phyloP scores from a whole-genome alignment of 2,888 invertebrate species.

The Vesta saturnalis region DNA sequence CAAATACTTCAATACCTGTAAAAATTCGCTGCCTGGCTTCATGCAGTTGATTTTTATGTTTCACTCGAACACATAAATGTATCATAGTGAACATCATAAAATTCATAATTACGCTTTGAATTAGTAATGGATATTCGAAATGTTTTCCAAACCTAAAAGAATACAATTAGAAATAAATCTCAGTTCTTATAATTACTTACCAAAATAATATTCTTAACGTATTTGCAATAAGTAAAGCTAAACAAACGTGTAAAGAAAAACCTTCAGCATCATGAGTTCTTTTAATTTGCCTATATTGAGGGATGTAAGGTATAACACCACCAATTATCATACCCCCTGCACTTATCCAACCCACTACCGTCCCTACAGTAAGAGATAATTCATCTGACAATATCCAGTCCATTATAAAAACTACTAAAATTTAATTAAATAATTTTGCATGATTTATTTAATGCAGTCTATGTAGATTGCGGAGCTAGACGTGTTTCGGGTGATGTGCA shows the following conservation, averaged over 20 bases:
- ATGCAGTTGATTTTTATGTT: conserved; percentile 81
- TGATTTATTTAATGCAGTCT: conserved; percentile 31
- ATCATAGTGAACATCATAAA: conserved; percentile 96
- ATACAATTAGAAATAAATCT: neutral
- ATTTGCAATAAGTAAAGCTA: conserved; percentile 94
- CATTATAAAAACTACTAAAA: conserved; percentile 62
- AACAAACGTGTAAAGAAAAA: conserved; percentile 96
- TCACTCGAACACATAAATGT: conserved; percentile 88
- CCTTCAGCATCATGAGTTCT: conserved; percentile 93
- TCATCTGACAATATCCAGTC: conserved; percentile 84
- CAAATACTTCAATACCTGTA: conserved; percentile 67
- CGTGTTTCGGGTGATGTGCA: conserved; percentile 36
- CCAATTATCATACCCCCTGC: conserved; percentile 94
- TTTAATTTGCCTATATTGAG: conserved; percentile 94
- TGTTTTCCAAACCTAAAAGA: conserved; percentile 93
- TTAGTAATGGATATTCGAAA: conserved; percentile 93
- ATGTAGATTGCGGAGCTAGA: conserved; percentile 25
- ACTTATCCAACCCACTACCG: conserved; percentile 81
- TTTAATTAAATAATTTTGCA: conserved; percentile 31
- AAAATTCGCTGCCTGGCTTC: conserved; percentile 82
- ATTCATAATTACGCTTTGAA: conserved; percentile 98
- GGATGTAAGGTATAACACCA: conserved; percentile 95
- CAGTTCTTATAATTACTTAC: conserved; percentile 67
- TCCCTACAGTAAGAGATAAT: conserved; percentile 77
- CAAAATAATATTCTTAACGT: conserved; percentile 97